Conservation (phyloP, 2,797 vertebrate genomes). For the Cheirogaleus major region DNA sequence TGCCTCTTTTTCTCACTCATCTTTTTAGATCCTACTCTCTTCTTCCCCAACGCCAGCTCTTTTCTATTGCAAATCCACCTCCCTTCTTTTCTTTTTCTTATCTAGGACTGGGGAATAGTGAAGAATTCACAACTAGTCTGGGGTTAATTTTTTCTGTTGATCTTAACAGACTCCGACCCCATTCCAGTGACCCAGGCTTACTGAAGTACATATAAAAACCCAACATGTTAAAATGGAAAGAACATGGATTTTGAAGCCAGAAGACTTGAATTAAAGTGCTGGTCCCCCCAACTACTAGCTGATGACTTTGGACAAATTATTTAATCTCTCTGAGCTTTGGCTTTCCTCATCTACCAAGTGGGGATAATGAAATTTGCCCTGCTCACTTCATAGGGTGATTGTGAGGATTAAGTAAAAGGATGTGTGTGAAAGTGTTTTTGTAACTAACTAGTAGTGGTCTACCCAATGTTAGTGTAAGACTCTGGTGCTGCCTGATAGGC, state of each 20-base stretch:
- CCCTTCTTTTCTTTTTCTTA: background rate
- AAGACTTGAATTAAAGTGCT: background rate
- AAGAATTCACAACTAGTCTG: background rate
- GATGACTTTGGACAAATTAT: background rate
- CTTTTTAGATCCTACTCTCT: background rate
- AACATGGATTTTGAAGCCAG: background rate
- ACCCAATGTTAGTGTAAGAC: background rate
- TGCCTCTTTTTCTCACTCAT: background rate
- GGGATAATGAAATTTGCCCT: background rate
- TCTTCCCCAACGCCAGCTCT: background rate
- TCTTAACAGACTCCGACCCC: background rate
- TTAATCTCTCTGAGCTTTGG: background rate
- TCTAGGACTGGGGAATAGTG: background rate
- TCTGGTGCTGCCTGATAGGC: background rate
- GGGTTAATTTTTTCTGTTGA: background rate
- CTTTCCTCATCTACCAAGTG: background rate
- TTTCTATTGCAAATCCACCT: background rate
- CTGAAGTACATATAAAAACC: background rate
- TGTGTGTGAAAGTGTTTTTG: background rate
- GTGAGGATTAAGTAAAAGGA: slow-evolving; percentile 1
- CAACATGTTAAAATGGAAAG: background rate
- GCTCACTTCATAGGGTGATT: background rate
- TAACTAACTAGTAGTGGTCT: background rate
- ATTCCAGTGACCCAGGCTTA: background rate
- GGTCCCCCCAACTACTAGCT: background rate